These are phyloP conservation scores for Zapornia atra DNA, from an alignment of 2,113 vertebrate species.

Conservation along the genomic window DNA sequence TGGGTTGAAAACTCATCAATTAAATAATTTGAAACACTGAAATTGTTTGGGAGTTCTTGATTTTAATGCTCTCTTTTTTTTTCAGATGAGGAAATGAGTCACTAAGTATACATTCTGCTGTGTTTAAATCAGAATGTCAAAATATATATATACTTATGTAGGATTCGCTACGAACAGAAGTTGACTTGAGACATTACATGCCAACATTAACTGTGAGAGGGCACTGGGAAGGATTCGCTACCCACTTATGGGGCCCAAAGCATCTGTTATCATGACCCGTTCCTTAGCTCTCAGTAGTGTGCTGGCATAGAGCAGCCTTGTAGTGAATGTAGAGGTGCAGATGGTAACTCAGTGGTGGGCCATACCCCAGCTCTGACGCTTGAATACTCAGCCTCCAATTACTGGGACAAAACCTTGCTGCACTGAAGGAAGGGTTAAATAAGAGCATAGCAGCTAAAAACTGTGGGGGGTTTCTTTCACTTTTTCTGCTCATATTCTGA, in stretches of 20 bases:
- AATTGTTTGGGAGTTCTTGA: neutral
- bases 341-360: neutral
- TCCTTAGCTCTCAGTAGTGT: neutral
- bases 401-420: neutral
- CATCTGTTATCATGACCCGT: neutral
- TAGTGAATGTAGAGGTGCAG: neutral
- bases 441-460: neutral
- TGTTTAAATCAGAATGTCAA: neutral
- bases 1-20: neutral
- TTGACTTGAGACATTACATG: conserved; percentile 5
- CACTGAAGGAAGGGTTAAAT: neutral
- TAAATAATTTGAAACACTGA: neutral
- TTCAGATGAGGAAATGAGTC: neutral
- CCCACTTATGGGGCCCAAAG: neutral
- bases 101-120: neutral
- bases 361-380: neutral
- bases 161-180: neutral
- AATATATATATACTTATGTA: neutral
- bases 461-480: neutral
- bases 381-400: neutral
- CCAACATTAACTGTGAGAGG: neutral
- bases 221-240: neutral
- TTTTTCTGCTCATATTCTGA: neutral
- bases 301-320: neutral
- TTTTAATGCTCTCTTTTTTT: neutral